Conservation (phyloP, 1,140 invertebrate species). For the Venturia canescens region DNA sequence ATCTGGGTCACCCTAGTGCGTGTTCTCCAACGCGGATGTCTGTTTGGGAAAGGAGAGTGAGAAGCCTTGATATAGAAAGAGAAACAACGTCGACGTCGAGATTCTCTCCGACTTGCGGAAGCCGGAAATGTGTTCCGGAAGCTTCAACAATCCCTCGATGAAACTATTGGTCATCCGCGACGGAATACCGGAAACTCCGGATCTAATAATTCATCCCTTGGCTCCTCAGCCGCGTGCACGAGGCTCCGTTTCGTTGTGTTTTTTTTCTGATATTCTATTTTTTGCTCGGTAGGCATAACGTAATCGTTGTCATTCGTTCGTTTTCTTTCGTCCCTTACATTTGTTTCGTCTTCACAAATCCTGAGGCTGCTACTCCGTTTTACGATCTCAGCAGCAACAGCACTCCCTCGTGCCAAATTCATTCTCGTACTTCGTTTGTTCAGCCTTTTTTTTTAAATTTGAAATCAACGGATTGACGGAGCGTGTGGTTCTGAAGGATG, state of each 20-base stretch:
- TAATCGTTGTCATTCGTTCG: conserved; percentile 18
- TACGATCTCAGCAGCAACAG: background rate
- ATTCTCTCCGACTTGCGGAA: conserved; percentile 69
- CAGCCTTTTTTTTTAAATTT: background rate
- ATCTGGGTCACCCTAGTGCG: background rate
- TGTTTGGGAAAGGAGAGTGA: conserved; percentile 3
- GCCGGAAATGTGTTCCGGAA: conserved; percentile 77
- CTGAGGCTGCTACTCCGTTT: background rate
- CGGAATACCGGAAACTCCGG: conserved; percentile 75
- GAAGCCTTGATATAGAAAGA: conserved; percentile 45
- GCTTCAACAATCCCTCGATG: conserved; percentile 78
- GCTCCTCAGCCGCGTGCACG: conserved; percentile 49
- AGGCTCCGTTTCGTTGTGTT: conserved; percentile 28
- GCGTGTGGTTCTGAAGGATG: background rate
- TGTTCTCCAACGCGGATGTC: background rate
- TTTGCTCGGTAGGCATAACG: background rate
- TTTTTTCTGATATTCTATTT: background rate
- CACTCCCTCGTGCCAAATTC: background rate
- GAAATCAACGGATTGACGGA: background rate
- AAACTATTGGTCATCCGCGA: conserved; percentile 78
- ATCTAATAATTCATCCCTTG: conserved; percentile 76
- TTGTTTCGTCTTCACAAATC: conserved; percentile 4
- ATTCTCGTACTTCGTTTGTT: background rate
- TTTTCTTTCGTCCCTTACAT: background rate
- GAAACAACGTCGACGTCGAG: conserved; percentile 52